These are phyloP conservation scores for Betta splendens DNA, from an alignment of 2,797 vertebrate species.

Conservation along the genomic window DNA sequence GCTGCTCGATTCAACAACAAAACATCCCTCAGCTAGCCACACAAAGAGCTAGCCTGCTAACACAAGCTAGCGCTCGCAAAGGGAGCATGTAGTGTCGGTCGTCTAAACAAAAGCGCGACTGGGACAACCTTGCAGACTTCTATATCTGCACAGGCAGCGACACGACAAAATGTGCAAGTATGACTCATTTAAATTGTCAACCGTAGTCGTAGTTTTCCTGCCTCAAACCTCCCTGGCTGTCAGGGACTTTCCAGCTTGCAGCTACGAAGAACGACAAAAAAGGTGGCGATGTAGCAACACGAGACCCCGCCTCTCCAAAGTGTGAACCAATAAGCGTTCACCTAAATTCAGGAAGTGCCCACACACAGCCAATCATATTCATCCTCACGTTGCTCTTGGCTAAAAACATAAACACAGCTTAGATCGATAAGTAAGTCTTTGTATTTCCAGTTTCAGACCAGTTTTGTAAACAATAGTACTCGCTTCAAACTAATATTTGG, in stretches of 20 bases:
- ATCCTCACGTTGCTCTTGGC: conserved; percentile 41
- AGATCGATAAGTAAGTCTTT: conserved; percentile 27
- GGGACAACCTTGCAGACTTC: not conserved
- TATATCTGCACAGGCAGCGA: not conserved
- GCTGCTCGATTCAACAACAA: conserved; percentile 73
- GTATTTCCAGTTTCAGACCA: not conserved
- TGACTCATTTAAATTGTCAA: conserved; percentile 22
- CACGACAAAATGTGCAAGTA: not conserved
- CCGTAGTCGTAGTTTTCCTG: conserved; percentile 14
- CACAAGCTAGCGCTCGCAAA: conserved; percentile 52
- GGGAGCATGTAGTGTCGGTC: conserved; percentile 22
- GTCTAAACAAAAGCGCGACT: conserved; percentile 3
- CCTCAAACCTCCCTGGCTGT: conserved; percentile 35
- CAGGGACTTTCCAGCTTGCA: conserved; percentile 73
- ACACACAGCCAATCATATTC: conserved; percentile 55
- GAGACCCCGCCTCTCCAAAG: conserved; percentile 52
- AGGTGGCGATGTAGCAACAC: conserved; percentile 60
- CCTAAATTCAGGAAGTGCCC: conserved; percentile 20
- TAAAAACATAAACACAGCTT: conserved; percentile 69
- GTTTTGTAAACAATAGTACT: not conserved
- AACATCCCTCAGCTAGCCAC: conserved; percentile 76
- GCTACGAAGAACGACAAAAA: conserved; percentile 62
- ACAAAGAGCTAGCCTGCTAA: conserved; percentile 81
- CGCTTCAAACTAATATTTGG: not conserved
- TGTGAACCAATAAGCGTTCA: conserved; percentile 52